Base-by-base conservation (phyloP, 2,888 invertebrate species). In the Acanthoscelides obtectus region DNA sequence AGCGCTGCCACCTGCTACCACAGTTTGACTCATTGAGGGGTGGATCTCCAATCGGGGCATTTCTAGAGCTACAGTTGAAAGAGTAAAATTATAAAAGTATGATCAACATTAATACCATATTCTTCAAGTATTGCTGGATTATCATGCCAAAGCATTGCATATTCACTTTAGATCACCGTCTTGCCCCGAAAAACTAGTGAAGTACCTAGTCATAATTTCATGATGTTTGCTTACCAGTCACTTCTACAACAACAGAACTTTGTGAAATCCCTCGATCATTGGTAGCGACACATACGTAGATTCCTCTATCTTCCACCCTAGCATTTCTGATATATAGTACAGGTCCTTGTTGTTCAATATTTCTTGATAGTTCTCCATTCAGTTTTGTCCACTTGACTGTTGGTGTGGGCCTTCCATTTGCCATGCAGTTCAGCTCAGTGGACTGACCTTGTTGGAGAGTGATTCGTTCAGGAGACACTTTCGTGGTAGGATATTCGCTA, bases 341-440 rank as follows among this genome's bases (percentile, higher is more conserved):
- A 88, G 90, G 75, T 25, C 84, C 84, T 25, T 80, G 76, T 84
- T 92, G 90, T 76, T 89, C 89, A 0, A 88, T 88, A 75, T 91
- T 89, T 0, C 87, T 80, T 0, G 89, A 88, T 27, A 93, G 85
- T 0, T 85, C 78, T 22, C 87, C 88, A 65, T 88, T 87, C 8
- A 92, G 90, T 87, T 93, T 95, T 3, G 88, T 89, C 98, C 98
- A 99, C 78, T 89, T 92, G 65, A 98, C 89, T 0, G 88, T 88
- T 1, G 95, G 95, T 73, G 89, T 85, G 0, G 95, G 95, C 27
- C 89, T 88, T 67, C 96, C 97, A 22, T 87, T 88, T 0, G 93
- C 92, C 64, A 88, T 87, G 83, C 99, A 99, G 0, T 91, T 89
- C 3, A 99, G 85, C 76, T 91, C 90, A 5, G 89, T 91, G 0